Evolutionary conservation across 2,113 vertebrate species (phyloP).

Genomic region (Sprattus sprattus): DNA sequence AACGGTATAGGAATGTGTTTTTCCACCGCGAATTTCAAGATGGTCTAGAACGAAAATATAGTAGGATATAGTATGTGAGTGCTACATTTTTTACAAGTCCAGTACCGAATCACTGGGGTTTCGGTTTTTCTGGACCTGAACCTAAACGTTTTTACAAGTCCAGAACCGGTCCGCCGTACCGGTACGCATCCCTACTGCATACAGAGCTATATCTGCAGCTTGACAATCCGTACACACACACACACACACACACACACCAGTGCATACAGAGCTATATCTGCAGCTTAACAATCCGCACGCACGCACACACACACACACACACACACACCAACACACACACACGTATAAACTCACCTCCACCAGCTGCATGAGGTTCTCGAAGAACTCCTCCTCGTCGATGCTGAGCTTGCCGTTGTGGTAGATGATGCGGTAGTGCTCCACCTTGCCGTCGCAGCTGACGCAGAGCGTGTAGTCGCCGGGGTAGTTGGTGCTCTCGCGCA

Average conservation of each 20-base stretch:
- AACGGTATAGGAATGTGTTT: too few relatives aligned
- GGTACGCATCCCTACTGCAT: too few relatives aligned
- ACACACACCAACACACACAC: too few relatives aligned
- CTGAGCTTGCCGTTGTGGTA: constrained; percentile 90
- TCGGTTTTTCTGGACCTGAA: too few relatives aligned
- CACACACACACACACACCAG: neutral
- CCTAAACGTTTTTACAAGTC: too few relatives aligned
- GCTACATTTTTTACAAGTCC: too few relatives aligned
- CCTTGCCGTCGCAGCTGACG: constrained; percentile 93
- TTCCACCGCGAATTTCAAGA: too few relatives aligned
- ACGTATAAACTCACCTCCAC: constrained; percentile 81
- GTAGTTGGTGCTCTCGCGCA: constrained; percentile 97
- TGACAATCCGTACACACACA: neutral
- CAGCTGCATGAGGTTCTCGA: constrained; percentile 97
- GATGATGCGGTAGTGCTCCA: constrained; percentile 97
- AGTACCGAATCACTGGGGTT: too few relatives aligned
- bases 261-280: too few relatives aligned
- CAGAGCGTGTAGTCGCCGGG: constrained; percentile 97
- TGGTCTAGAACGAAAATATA: too few relatives aligned
- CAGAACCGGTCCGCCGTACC: too few relatives aligned
- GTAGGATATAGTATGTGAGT: too few relatives aligned
- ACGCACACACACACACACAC: neutral
- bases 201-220: neutral
- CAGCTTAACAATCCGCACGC: neutral
- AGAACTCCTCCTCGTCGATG: constrained; percentile 91